Base-by-base conservation (phyloP, 2,888 invertebrate genomes). In the Heliconius hortense region DNA sequence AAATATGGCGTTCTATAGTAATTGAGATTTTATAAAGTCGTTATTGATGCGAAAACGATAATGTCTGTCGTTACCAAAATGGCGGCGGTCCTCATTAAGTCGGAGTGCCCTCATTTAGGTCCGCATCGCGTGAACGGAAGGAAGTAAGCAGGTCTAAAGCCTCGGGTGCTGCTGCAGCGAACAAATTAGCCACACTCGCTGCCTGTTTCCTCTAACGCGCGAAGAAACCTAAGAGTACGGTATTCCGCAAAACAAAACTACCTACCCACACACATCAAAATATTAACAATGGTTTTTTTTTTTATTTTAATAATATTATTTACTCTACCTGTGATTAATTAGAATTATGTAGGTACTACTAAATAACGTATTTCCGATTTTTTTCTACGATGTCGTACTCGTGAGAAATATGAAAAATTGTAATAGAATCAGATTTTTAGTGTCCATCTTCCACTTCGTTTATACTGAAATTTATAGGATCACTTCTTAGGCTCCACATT, bases 91-190 rank as follows among this genome's bases (percentile, higher is more conserved):
- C 89, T 90, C 90, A 91, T 91, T 91, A 91, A 89, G 87, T 83
- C 86, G 83, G 88, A 91, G 90, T 91, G 90, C 89, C 89, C 89
- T 90, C 89, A 86, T 90, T 90, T 90, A 88, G 87, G 89, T 88
- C 87, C 87, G 86, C 83, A 85, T 87, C 87, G 88, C 89, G 88
- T 88, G 86, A 89, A 89, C 89, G 91, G 90, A 91, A 90, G 91
- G 89, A 90, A 90, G 48, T 48, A 18, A 48, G 87, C 86, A 86
- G 82, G 85, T 89, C 88, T 91, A 90, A 90, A 91, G 90, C 90
- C 85, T 84, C 85, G 82, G 84, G 87, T 84, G 82, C 84, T 85
- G 84, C 81, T 89, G 89, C 89, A 88, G 85, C 87, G 86, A 87
- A 88, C 89, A 89, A 89, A 91, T 91, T 91, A 90, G 89, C 90